Evolutionary conservation across 2,113 vertebrate species (phyloP).

Genomic region (Dipodomys merriami): DNA sequence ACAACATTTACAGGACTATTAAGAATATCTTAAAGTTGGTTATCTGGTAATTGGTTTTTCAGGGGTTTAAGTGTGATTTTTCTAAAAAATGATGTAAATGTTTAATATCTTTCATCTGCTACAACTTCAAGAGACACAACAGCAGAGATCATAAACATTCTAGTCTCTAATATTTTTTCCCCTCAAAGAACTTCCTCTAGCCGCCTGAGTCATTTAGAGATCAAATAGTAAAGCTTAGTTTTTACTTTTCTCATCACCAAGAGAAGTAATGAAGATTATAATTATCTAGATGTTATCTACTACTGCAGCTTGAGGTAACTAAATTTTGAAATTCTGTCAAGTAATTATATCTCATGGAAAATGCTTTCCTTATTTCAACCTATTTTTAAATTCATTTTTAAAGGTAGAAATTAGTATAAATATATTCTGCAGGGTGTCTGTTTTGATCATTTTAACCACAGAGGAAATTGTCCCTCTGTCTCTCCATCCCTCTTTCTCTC

Average conservation of each 20-base stretch:
- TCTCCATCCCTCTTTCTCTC: not conserved
- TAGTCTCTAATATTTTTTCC: not conserved
- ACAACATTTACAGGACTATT: not conserved
- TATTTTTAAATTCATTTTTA: conserved; percentile 3
- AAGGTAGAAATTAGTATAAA: not conserved
- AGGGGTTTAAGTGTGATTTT: not conserved
- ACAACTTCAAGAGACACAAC: not conserved
- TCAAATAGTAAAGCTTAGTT: conserved; percentile 31
- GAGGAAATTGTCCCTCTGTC: not conserved
- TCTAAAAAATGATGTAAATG: not conserved
- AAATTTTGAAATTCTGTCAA: conserved; percentile 27
- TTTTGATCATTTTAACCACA: not conserved
- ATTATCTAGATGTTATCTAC: conserved; percentile 42
- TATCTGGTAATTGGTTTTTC: not conserved
- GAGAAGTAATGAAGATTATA: not conserved
- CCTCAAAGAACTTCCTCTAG: not conserved
- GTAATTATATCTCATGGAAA: conserved; percentile 30
- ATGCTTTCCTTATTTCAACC: not conserved
- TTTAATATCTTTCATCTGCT: conserved; percentile 21
- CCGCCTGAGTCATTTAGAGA: not conserved
- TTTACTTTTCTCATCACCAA: conserved; percentile 39
- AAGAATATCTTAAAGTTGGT: not conserved
- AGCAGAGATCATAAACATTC: conserved; percentile 23
- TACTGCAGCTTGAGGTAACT: not conserved
- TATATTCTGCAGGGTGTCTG: not conserved